Conservation (phyloP, 2,888 invertebrate genomes). For the Euzophera pinguis region DNA sequence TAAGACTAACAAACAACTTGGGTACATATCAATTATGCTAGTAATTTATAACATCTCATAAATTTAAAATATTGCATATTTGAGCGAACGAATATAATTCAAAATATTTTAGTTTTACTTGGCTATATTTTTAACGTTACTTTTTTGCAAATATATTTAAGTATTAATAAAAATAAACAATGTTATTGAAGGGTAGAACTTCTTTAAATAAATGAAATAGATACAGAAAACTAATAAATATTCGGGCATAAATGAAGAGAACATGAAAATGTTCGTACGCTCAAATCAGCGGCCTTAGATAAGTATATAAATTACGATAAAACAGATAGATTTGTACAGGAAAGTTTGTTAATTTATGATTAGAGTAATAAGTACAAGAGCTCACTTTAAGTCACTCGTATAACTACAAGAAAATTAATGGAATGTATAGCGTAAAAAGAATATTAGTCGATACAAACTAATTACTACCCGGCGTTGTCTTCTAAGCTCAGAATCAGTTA, state of each 20-base stretch:
- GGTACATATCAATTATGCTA: conserved; percentile 41
- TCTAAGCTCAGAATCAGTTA: conserved; percentile 15
- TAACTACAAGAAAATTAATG: conserved; percentile 48
- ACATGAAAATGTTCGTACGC: not conserved
- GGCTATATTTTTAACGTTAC: not conserved
- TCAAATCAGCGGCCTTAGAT: conserved; percentile 15
- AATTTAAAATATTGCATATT: conserved; percentile 19
- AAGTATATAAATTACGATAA: conserved; percentile 19
- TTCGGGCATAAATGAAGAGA: too few relatives aligned
- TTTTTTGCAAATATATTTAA: too few relatives aligned
- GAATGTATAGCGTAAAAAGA: conserved; percentile 64
- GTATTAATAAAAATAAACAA: too few relatives aligned
- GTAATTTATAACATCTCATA: conserved; percentile 37
- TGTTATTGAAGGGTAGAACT: too few relatives aligned
- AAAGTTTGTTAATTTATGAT: conserved; percentile 31
- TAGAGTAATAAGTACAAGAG: conserved; percentile 68
- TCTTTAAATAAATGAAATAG: not conserved
- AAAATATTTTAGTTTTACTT: too few relatives aligned
- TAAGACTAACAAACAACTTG: conserved; percentile 23
- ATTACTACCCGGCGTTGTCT: conserved; percentile 8
- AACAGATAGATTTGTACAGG: conserved; percentile 45
- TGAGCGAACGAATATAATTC: conserved; percentile 7
- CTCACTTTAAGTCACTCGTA: conserved; percentile 76
- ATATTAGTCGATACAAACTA: conserved; percentile 37
- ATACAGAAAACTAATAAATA: not conserved